Base-by-base conservation (phyloP, 2,888 invertebrate species). In the Drosophila niveifrons region DNA sequence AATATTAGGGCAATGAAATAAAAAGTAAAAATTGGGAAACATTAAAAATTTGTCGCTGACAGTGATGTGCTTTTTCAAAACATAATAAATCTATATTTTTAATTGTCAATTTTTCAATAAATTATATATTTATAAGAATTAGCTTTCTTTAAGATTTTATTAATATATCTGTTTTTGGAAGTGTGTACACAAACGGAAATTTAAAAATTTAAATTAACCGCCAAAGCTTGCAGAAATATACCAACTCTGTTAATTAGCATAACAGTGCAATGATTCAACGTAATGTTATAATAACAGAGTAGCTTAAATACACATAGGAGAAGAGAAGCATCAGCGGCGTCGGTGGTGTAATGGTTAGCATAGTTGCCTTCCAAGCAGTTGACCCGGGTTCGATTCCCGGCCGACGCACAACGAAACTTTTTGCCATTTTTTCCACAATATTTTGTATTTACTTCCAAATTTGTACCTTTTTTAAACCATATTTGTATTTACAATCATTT, bases 321-420 rank as follows among this genome's bases (percentile, higher is more conserved):
- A 18, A 2, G 1, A 0, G 0, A 0, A 0, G 0, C 0, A 0
- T 0, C 0, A 1, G 1, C 18, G 70, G 90, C 91, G 90, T 91
- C 90, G 90, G 90, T 91, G 90, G 90, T 91, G 90, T 91, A 91
- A 91, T 91, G 90, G 90, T 91, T 84, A 91, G 90, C 90, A 91
- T 91, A 91, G 90, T 91, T 91, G 90, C 90, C 90, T 91, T 91
- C 90, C 90, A 91, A 91, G 90, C 90, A 91, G 90, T 91, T 91
- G 90, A 91, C 90, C 90, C 90, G 90, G 90, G 90, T 91, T 91
- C 90, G 90, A 91, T 91, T 91, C 90, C 90, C 90, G 90, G 90
- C 91, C 90, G 83, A 91, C 91, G 90, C 91, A 91, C 76, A 75
- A 2, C 3, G 48, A 31, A 52, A 23, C 50, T 81, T 86, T 80